Evolutionary conservation across 2,113 vertebrate genomes (phyloP).

Genomic region (Austrofundulus limnaeus): DNA sequence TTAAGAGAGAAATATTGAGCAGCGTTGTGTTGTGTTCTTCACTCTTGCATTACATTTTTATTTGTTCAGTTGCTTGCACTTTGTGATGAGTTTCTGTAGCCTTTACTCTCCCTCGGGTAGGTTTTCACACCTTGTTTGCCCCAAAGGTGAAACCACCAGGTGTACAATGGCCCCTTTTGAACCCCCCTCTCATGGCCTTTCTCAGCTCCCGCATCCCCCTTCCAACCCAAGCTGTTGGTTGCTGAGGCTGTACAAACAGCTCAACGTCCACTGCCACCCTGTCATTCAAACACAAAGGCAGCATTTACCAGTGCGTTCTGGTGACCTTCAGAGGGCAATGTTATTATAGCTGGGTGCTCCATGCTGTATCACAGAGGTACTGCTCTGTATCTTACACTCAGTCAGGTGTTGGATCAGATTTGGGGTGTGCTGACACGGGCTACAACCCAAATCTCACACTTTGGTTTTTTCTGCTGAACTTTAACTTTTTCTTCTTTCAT

Average conservation of each 20-base stretch:
- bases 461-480: constrained; percentile 24
- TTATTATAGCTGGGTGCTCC: constrained; percentile 60
- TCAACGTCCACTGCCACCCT: constrained; percentile 26
- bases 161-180: constrained; percentile 52
- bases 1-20: no score
- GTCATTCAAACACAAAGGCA: constrained; percentile 61
- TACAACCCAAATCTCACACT: not conserved
- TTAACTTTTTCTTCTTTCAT: not conserved
- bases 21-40: not conserved
- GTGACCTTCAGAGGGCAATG: constrained; percentile 77
- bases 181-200: not conserved
- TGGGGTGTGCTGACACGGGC: constrained; percentile 12
- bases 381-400: constrained; percentile 35
- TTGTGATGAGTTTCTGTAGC: constrained; percentile 11
- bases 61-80: not conserved
- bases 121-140: constrained; percentile 65
- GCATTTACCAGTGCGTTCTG: constrained; percentile 75
- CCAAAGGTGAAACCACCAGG: constrained; percentile 63
- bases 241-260: constrained; percentile 61
- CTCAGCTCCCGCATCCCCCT: not conserved
- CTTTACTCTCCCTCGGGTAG: constrained; percentile 14
- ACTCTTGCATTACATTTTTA: constrained; percentile 1
- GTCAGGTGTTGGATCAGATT: constrained; percentile 34
- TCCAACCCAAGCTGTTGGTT: constrained; percentile 18
- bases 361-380: constrained; percentile 31